A percentile compares a stretch with the other conserved stretches of the same genome.
Conservation (phyloP, 2,888 invertebrate species). For the Gandaritis pyraliata region DNA sequence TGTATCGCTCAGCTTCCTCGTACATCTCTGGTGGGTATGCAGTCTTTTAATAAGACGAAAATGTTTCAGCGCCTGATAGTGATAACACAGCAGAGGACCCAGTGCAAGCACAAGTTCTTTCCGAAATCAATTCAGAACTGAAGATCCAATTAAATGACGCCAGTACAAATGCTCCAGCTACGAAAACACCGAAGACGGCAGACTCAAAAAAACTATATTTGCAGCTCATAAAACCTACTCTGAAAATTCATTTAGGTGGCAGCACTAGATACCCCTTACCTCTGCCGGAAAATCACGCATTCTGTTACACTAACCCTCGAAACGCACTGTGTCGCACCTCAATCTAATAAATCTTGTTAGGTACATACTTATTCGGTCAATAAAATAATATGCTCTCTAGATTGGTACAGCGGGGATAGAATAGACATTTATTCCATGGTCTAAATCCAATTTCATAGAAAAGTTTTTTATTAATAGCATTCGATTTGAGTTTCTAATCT, state of each 20-base stretch:
- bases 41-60: too few species aligned
- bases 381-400: too few species aligned
- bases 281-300: constrained; percentile 61
- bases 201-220: not conserved
- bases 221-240: constrained; percentile 36
- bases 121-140: constrained; percentile 6
- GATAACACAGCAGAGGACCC: constrained; percentile 8
- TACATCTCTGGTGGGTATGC: too few species aligned
- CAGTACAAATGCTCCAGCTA: not conserved
- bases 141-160: not conserved
- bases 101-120: constrained; percentile 11
- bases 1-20: too few species aligned
- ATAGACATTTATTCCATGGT: too few species aligned
- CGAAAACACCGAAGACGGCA: too few species aligned
- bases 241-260: constrained; percentile 53
- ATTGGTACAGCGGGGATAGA: too few species aligned
- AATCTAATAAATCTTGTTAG: constrained; percentile 36
- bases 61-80: not conserved
- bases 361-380: not conserved
- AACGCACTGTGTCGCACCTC: constrained; percentile 57
- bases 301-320: constrained; percentile 59
- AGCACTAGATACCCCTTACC: constrained; percentile 60
- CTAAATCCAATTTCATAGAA: too few species aligned
- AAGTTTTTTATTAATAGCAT: too few species aligned
- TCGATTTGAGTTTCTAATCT: too few species aligned